Evolutionary conservation across 1,140 invertebrate species (phyloP).

Genomic region (Drosophila pandora): DNA sequence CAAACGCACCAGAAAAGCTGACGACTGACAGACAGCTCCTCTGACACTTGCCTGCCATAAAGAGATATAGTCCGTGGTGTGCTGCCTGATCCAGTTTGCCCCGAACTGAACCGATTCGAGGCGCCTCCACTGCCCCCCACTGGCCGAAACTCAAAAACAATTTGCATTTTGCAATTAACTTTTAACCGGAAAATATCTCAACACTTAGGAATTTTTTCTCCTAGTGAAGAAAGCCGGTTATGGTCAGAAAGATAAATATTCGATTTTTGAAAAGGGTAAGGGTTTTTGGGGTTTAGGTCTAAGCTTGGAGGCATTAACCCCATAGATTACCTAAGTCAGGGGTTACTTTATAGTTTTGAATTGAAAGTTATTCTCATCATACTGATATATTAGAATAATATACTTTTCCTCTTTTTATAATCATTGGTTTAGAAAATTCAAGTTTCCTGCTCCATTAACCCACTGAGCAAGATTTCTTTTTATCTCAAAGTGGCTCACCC

Average conservation of each 20-base stretch:
- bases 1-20: conserved; percentile 16
- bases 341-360: too few relatives aligned
- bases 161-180: conserved; percentile 25
- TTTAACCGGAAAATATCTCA: conserved; percentile 19
- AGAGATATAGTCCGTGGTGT: conserved; percentile 25
- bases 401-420: too few relatives aligned
- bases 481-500: conserved; percentile 31
- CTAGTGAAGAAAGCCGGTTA: conserved; percentile 11
- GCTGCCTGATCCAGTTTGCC: conserved; percentile 9
- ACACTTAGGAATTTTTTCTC: conserved; percentile 1
- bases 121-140: conserved; percentile 1
- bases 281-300: too few relatives aligned
- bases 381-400: too few relatives aligned
- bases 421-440: background rate
- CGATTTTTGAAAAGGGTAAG: background rate
- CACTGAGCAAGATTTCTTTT: conserved; percentile 41
- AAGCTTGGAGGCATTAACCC: too few relatives aligned
- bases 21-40: conserved; percentile 22
- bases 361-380: too few relatives aligned
- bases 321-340: too few relatives aligned
- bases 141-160: conserved; percentile 9
- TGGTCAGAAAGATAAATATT: background rate
- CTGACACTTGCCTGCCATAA: conserved; percentile 48
- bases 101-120: conserved; percentile 7
- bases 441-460: conserved; percentile 66